Evolutionary conservation across 2,888 invertebrate genomes (phyloP).

Genomic region (Brachynemurus nebulosus): DNA sequence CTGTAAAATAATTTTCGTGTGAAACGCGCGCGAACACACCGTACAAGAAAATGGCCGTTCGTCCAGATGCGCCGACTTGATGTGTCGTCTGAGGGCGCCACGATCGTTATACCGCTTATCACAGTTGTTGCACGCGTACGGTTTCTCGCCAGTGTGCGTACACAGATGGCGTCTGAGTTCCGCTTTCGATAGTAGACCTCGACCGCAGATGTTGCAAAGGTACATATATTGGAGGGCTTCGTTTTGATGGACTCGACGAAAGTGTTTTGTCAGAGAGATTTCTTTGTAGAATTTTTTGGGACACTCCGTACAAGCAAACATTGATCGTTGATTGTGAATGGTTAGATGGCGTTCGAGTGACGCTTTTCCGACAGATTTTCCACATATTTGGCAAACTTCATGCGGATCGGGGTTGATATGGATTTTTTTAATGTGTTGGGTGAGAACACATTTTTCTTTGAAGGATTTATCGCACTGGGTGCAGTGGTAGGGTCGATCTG

Average conservation of each 20-base stretch:
- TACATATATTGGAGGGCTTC: not conserved
- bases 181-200: not conserved
- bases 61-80: not conserved
- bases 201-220: not conserved
- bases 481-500: not conserved
- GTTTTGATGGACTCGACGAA: not conserved
- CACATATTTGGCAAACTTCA: not conserved
- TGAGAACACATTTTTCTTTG: not conserved
- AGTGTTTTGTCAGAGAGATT: not conserved
- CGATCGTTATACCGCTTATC: not conserved
- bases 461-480: not conserved
- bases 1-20: not conserved
- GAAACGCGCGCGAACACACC: not conserved
- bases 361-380: not conserved
- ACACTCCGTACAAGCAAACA: not conserved
- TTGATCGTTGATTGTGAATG: not conserved
- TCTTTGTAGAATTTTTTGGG: not conserved
- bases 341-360: slow-evolving; percentile 1
- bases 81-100: not conserved
- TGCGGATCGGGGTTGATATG: not conserved
- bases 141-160: not conserved
- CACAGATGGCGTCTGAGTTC: not conserved
- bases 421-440: not conserved
- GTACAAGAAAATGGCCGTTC: not conserved
- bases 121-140: not conserved